Base-by-base conservation (phyloP, 2,888 invertebrate species). In the Ashinkailepas kermadecensis region DNA sequence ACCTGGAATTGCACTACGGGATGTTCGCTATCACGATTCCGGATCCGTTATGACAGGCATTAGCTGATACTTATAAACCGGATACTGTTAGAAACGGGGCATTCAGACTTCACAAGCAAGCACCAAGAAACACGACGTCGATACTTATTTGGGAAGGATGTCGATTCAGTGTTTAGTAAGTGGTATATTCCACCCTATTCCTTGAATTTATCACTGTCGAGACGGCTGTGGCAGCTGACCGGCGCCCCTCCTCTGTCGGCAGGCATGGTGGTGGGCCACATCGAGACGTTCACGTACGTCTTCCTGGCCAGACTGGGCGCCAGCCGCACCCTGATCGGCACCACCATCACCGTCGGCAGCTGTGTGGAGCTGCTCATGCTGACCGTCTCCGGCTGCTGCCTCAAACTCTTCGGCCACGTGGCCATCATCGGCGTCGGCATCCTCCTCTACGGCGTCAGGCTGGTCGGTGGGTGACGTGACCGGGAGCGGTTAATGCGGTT, bases 291-390 rank as follows among this genome's bases (percentile, higher is more conserved):
- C 80, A 25, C 39, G 7, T 80, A 62, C 64, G 25, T 59, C n/a
- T 80, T 80, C 59, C 59, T 80, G 59, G 25, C 7, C 13, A 15
- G 12, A 13, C 59, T 80, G 39, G 80, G 80, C 25, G 80, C 80
- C 59, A 21, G 9, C 59, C 13, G 64, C 62, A 80, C 59, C 15
- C 80, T 80, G 23, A 80, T 80, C 62, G 80, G 80, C 59, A 39
- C 64, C 59, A 80, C 80, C 80, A 54, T 80, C 59, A 80, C 80
- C 11, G 80, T 80, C 39, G 80, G 80, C 39, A 54, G 62, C 39
- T n/a, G 11, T 18, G 64, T 80, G 3, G 62, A 59, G 59, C 25
- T 80, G 80, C n/a, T 80, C n/a, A 59, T 80, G 80, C 74, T 74
- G 21, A 15, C 74, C 74, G 18, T 80, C 39, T 80, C 80, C 25